Evolutionary conservation across 1,140 invertebrate genomes (phyloP).

Genomic region (Nasonia giraulti): DNA sequence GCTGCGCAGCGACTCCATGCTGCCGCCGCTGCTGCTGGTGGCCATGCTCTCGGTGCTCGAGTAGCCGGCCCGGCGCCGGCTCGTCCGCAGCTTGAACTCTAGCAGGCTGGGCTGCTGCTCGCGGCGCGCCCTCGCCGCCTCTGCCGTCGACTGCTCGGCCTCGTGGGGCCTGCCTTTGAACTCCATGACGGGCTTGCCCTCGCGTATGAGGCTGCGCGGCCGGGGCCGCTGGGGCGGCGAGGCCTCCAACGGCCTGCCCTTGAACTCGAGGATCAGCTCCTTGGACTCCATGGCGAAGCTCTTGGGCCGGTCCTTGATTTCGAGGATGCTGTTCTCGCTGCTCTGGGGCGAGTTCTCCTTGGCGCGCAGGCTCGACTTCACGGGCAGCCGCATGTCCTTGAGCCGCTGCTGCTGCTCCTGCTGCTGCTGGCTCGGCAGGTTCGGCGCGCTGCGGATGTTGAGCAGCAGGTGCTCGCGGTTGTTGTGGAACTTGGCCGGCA

Average conservation of each 20-base stretch:
- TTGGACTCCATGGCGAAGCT: slow-evolving; percentile 69
- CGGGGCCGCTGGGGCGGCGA: slow-evolving; percentile 65
- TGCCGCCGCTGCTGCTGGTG: slow-evolving; percentile 87
- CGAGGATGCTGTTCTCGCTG: slow-evolving; percentile 78
- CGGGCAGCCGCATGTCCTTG: slow-evolving; percentile 81
- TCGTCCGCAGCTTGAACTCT: slow-evolving; percentile 68
- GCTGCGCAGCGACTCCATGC: slow-evolving; percentile 87
- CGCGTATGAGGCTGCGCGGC: slow-evolving; percentile 69
- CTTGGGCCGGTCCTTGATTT: slow-evolving; percentile 78
- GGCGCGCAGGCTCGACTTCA: slow-evolving; percentile 76
- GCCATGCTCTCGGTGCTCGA: slow-evolving; percentile 91
- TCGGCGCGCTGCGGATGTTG: slow-evolving; percentile 85
- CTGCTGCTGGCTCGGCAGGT: slow-evolving; percentile 78
- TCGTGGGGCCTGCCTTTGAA: slow-evolving; percentile 79
- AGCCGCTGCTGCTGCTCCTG: slow-evolving; percentile 78
- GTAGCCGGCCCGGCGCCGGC: slow-evolving; percentile 80
- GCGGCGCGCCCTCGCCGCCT: background rate
- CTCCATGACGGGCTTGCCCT: slow-evolving; percentile 79
- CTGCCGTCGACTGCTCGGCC: slow-evolving; percentile 51
- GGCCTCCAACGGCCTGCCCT: slow-evolving; percentile 78
- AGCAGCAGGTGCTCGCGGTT: slow-evolving; percentile 82
- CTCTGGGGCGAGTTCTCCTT: slow-evolving; percentile 78
- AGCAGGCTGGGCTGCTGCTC: slow-evolving; percentile 54
- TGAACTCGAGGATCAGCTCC: slow-evolving; percentile 81
- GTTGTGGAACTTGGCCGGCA: slow-evolving; percentile 85